These are phyloP conservation scores for Ondatra zibethicus DNA, from an alignment of 2,113 vertebrate species.

Conservation along the genomic window DNA sequence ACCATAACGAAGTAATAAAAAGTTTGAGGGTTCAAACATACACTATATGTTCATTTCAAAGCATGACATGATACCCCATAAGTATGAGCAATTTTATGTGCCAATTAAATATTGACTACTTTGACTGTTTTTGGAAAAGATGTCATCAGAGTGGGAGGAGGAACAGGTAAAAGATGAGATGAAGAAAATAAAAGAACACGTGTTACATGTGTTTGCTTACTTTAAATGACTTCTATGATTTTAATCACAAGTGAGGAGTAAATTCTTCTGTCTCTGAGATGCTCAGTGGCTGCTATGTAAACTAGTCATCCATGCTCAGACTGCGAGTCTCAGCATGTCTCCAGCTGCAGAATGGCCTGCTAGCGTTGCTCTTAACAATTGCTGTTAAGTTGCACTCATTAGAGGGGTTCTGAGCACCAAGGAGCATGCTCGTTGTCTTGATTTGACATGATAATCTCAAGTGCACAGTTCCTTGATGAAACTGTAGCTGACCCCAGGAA, in stretches of 20 bases:
- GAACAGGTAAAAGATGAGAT: neutral
- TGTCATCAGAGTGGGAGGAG: neutral
- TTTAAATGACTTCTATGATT: neutral
- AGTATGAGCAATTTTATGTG: neutral
- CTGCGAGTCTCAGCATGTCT: neutral
- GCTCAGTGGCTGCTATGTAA: neutral
- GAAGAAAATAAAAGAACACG: neutral
- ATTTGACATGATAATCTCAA: constrained; percentile 37
- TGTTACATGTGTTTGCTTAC: neutral
- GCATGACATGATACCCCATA: neutral
- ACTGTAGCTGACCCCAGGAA: neutral
- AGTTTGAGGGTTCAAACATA: neutral
- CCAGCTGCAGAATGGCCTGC: neutral
- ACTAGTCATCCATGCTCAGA: neutral
- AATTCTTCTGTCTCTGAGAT: constrained; percentile 17
- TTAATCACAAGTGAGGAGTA: neutral
- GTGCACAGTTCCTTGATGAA: constrained; percentile 41
- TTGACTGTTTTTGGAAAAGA: neutral
- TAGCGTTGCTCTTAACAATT: neutral
- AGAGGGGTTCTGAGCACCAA: neutral
- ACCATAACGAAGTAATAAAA: neutral
- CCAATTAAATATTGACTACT: neutral
- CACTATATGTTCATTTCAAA: neutral
- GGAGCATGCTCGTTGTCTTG: neutral
- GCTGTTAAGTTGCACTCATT: constrained; percentile 42